Evolutionary conservation across 2,888 invertebrate genomes (phyloP), one percentile per base, ranked within the genome.

Genomic region (Mimumesa dahlbomi): DNA sequence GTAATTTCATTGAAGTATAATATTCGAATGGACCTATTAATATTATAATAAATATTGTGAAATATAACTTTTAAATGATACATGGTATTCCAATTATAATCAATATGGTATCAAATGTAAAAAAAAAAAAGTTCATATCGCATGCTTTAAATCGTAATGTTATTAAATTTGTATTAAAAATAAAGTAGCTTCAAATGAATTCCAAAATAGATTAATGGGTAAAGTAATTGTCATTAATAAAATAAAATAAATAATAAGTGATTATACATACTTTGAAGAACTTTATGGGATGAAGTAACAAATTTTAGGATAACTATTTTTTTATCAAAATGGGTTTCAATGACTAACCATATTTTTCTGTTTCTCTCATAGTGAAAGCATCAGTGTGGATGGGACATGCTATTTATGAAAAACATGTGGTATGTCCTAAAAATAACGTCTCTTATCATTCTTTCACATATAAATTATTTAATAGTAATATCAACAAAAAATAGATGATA

Each of bases 271-370:
- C 53, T 58, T 59, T 71, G 38, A 6, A 40, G 18, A 13, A 38
- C 16, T 43, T 53, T 54, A 54, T 11, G n/a, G n/a, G n/a, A n/a
- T n/a, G n/a, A n/a, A 45, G 13, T 3, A 19, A 25, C 16, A 31
- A 34, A 4, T 5, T 34, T 11, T 54, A 65, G 21, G 40, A 40
- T 36, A 19, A 64, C 19, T 54, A 57, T 14, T 34, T 69, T 49
- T 56, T 19, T 7, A 29, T 18, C 31, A 25, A 42, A 56, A 61
- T 50, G 45, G 38, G 14, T 52, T 49, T 59, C 34, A 46, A 43
- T 68, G 54, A 81, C 82, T 81, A 81, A 80, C 80, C 80, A 80
- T 80, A 56, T 64, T 77, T 72, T 67, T 74, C 58, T 62, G 64
- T 76, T 45, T 72, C 66, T 71, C 52, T 70, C 66, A 75, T 65